phyloP scores from a whole-genome alignment of 2,113 vertebrate genomes.

The Halcyon malimbica region DNA sequence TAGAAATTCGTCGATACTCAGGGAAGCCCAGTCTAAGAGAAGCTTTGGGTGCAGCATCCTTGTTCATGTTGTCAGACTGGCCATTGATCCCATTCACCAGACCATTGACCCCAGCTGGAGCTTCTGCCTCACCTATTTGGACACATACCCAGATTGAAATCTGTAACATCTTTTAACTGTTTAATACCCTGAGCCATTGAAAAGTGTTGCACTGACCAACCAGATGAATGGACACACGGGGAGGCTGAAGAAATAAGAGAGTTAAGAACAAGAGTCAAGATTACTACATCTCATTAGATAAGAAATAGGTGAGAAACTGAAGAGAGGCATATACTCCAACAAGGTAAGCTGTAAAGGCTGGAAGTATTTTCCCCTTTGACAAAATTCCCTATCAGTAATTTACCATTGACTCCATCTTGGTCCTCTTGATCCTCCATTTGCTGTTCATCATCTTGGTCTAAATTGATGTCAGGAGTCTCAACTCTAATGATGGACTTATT shows the following conservation, averaged over 20 bases:
- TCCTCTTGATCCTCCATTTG: slow-evolving; percentile 76
- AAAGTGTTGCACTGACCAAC: neutral
- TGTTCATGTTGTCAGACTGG: slow-evolving; percentile 72
- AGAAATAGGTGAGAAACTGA: neutral
- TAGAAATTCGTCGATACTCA: slow-evolving; percentile 93
- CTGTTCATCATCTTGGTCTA: slow-evolving; percentile 90
- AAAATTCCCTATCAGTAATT: neutral
- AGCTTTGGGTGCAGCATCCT: slow-evolving; percentile 76
- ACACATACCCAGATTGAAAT: neutral
- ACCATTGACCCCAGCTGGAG: slow-evolving; percentile 78
- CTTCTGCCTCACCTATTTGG: slow-evolving; percentile 76
- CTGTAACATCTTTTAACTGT: neutral
- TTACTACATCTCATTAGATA: neutral
- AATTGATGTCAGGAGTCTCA: slow-evolving; percentile 96
- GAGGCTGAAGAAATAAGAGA: neutral
- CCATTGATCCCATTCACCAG: slow-evolving; percentile 74
- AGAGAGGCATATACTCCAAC: neutral
- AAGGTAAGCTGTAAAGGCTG: neutral
- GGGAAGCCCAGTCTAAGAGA: slow-evolving; percentile 88
- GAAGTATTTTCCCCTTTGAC: neutral
- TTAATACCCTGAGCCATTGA: neutral
- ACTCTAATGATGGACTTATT: slow-evolving; percentile 99
- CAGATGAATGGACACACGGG: neutral
- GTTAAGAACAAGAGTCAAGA: neutral
- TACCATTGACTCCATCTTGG: slow-evolving; percentile 79